phyloP scores from a whole-genome alignment of 64 coral and sea anemone genomes.

The Dendrophyllia cribrosa region DNA sequence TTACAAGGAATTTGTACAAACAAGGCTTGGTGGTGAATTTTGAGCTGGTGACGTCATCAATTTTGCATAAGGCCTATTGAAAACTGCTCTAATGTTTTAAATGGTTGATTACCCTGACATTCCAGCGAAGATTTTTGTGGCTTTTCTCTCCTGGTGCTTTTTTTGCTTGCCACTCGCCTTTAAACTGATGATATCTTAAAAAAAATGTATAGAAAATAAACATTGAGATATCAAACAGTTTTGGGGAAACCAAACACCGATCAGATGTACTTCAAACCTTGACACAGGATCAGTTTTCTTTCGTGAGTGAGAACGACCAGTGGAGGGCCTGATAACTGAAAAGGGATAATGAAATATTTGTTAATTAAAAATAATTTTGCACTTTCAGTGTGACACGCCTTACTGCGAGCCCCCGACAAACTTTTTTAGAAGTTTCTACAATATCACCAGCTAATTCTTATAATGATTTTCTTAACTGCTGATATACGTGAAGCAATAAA shows the following conservation, averaged over 20 bases:
- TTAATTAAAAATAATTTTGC: too few relatives aligned
- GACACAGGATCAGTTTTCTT: conserved; percentile 93
- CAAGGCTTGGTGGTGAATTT: too few relatives aligned
- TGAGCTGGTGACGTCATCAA: too few relatives aligned
- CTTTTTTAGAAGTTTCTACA: too few relatives aligned
- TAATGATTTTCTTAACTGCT: too few relatives aligned
- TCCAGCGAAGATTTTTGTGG: conserved; percentile 90
- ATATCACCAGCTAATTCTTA: too few relatives aligned
- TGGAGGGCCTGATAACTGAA: conserved; percentile 86
- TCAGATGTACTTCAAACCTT: conserved; percentile 39
- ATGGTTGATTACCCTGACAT: conserved; percentile 73
- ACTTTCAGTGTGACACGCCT: too few relatives aligned
- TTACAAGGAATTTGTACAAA: too few relatives aligned
- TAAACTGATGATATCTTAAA: conserved; percentile 90
- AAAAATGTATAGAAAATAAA: background rate
- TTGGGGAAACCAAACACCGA: background rate
- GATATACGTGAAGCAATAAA: too few relatives aligned
- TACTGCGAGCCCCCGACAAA: too few relatives aligned
- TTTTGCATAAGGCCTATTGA: too few relatives aligned
- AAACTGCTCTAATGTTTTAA: too few relatives aligned
- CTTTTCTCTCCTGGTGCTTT: conserved; percentile 96
- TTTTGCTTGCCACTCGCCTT: conserved; percentile 81
- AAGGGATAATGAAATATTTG: background rate
- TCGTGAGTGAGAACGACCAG: conserved; percentile 71
- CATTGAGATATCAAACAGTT: background rate